These are phyloP conservation scores for Onthophagus sagittarius DNA, from an alignment of 2,888 invertebrate species.

Conservation along the genomic window DNA sequence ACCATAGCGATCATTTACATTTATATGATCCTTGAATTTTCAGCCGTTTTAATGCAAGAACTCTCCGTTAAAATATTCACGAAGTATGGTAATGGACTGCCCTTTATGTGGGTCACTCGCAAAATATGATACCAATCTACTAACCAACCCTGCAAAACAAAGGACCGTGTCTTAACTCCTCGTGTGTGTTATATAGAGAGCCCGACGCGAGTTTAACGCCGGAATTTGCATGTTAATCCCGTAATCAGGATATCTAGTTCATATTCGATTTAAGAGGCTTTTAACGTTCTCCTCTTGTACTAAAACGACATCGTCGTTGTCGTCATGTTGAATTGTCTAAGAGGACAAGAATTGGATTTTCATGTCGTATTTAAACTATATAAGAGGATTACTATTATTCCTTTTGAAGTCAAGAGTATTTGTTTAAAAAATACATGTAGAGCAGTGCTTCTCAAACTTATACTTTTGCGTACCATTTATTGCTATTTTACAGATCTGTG, in stretches of 20 bases:
- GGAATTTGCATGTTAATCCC: not conserved
- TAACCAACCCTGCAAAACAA: not conserved
- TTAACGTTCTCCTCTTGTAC: not conserved
- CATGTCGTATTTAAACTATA: too few relatives aligned
- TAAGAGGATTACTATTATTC: too few relatives aligned
- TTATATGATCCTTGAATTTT: conserved; percentile 11
- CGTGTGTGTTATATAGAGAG: not conserved
- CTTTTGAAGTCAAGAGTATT: too few relatives aligned
- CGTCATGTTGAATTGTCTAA: not conserved
- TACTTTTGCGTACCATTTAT: too few relatives aligned
- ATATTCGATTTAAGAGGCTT: not conserved
- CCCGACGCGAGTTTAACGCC: not conserved
- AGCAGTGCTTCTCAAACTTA: too few relatives aligned
- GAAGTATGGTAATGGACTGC: conserved; percentile 3
- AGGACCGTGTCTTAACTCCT: not conserved
- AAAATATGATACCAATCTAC: conserved; percentile 1
- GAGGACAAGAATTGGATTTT: not conserved
- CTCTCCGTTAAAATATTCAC: conserved; percentile 6
- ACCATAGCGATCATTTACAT: conserved; percentile 3
- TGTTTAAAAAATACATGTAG: too few relatives aligned
- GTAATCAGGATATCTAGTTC: not conserved
- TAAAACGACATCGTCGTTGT: not conserved
- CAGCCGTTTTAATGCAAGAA: conserved; percentile 3
- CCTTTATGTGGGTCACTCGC: conserved; percentile 1
- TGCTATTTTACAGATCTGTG: too few relatives aligned